These are phyloP conservation scores for Oxyruncus cristatus DNA, from an alignment of 2,113 vertebrate genomes.

Conservation along the genomic window DNA sequence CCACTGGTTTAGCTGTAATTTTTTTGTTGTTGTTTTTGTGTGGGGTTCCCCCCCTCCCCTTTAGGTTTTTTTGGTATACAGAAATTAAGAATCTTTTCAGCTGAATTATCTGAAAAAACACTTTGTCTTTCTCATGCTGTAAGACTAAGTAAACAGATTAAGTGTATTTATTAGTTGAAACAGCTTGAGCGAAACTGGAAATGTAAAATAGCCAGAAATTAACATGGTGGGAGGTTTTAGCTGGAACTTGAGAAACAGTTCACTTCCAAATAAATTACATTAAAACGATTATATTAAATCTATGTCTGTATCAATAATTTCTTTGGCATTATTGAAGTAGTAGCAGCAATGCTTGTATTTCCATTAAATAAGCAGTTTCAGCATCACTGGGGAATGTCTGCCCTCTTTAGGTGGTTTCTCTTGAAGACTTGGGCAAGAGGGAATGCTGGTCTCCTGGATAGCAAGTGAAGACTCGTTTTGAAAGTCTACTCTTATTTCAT, in stretches of 20 bases:
- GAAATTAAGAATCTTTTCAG: conserved; percentile 71
- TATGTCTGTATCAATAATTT: neutral
- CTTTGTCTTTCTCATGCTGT: conserved; percentile 8
- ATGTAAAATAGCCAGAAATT: conserved; percentile 4
- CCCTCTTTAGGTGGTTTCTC: conserved; percentile 52
- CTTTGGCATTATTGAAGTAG: neutral
- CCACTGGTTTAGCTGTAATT: neutral
- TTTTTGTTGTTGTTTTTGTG: neutral
- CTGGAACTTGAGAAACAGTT: conserved; percentile 41
- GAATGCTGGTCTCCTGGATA: neutral
- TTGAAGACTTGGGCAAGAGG: neutral
- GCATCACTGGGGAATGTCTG: conserved; percentile 19
- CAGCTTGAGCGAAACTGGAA: conserved; percentile 35
- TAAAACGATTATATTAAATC: conserved; percentile 63
- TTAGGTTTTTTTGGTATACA: no score
- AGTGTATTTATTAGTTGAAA: conserved; percentile 37
- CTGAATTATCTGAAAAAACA: conserved; percentile 73
- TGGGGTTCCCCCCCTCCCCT: no score
- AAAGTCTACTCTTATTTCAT: neutral
- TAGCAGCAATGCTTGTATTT: neutral
- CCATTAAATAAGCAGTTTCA: neutral
- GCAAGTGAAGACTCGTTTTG: neutral
- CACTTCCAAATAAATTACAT: conserved; percentile 59
- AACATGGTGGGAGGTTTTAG: neutral
- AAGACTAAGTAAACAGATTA: conserved; percentile 73